phyloP scores from a whole-genome alignment of 2,888 invertebrate species.

The Lathronympha strigana region DNA sequence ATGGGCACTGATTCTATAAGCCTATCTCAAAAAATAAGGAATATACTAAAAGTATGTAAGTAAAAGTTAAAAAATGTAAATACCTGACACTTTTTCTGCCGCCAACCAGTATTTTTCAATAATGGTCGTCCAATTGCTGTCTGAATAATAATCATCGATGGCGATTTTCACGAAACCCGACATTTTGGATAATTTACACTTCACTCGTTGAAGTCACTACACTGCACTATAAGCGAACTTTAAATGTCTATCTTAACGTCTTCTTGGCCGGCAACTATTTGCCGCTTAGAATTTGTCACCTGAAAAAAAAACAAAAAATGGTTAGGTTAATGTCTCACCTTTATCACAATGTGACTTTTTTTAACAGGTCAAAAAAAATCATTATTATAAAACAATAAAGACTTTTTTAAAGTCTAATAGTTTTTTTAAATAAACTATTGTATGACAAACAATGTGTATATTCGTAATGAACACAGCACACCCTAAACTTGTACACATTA shows the following conservation, averaged over 20 bases:
- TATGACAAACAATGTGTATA: not conserved
- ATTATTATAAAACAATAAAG: too few relatives aligned
- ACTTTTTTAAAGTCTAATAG: not conserved
- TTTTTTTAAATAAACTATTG: not conserved
- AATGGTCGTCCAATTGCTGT: conserved; percentile 86
- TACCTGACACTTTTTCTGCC: conserved; percentile 90
- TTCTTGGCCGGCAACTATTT: conserved; percentile 66
- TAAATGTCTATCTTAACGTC: conserved; percentile 21
- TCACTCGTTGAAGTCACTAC: conserved; percentile 30
- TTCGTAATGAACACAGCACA: not conserved
- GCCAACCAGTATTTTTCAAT: conserved; percentile 89
- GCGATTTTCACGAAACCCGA: conserved; percentile 87
- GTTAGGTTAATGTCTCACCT: conserved; percentile 17
- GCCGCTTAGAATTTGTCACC: conserved; percentile 75
- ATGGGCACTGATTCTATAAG: too few relatives aligned
- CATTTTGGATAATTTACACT: conserved; percentile 63
- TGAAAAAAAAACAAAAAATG: conserved; percentile 58
- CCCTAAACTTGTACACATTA: not conserved
- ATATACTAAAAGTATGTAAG: not conserved
- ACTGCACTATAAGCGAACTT: conserved; percentile 46
- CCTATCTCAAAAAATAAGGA: not conserved
- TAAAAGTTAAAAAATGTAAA: conserved; percentile 47
- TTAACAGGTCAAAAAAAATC: too few relatives aligned
- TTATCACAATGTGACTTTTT: too few relatives aligned
- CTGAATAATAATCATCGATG: conserved; percentile 86